These are phyloP conservation scores for Paraescarpia echinospica DNA, from an alignment of 1,140 invertebrate species.

Conservation along the genomic window DNA sequence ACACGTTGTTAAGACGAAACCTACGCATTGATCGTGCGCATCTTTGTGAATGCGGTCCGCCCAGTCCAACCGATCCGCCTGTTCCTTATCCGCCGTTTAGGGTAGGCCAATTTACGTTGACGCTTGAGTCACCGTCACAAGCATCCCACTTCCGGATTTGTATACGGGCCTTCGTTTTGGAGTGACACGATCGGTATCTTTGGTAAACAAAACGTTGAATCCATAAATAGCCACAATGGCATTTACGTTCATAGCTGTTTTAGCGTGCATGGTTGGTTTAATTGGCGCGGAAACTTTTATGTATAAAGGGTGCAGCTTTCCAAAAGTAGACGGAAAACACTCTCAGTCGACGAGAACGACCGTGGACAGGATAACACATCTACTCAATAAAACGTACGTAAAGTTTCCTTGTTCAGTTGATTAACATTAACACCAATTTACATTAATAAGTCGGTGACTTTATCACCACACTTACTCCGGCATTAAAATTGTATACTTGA, in stretches of 20 bases:
- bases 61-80: no score
- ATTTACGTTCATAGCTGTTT: neutral
- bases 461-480: no score
- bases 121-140: neutral
- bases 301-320: neutral
- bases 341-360: neutral
- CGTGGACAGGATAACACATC: neutral
- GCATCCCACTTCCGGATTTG: neutral
- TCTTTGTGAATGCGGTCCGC: no score
- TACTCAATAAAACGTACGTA: neutral
- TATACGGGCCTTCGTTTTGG: neutral
- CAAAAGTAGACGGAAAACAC: neutral
- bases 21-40: no score
- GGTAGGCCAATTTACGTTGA: neutral
- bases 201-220: neutral
- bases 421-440: neutral
- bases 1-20: no score
- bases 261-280: neutral
- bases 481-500: no score
- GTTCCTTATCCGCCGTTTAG: no score
- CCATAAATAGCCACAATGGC: neutral
- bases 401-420: neutral
- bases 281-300: neutral
- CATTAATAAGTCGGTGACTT: no score
- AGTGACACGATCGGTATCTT: neutral